A percentile compares a stretch with the other conserved stretches of the same genome.
Evolutionary conservation across 1,140 invertebrate genomes (phyloP).

Genomic region (Meloidogyne floridensis): DNA sequence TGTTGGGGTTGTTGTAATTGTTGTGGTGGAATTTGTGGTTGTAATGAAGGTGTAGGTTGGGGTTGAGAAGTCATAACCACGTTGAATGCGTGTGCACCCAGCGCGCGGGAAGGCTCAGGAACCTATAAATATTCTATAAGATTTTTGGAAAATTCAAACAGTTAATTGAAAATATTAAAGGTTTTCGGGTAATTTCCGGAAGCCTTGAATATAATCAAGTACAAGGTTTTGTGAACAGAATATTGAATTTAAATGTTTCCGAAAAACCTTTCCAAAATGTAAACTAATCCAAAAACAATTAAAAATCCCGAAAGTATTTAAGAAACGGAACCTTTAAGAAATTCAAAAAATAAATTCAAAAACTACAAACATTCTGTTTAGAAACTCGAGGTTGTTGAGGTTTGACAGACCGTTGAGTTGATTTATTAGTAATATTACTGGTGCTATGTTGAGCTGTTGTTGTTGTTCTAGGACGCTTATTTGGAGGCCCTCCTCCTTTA

Average conservation of each 20-base stretch:
- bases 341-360: not conserved
- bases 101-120: slow-evolving; percentile 41
- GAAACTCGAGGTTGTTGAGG: slow-evolving; percentile 10
- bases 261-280: no score
- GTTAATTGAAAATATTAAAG: no score
- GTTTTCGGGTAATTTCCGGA: no score
- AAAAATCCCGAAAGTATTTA: no score
- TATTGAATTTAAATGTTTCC: no score
- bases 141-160: no score
- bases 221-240: no score
- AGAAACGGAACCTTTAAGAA: no score
- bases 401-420: not conserved
- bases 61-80: not conserved
- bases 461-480: not conserved
- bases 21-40: slow-evolving; percentile 10
- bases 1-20: not conserved
- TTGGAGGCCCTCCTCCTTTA: not conserved
- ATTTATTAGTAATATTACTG: not conserved
- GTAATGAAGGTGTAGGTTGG: slow-evolving; percentile 2
- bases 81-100: slow-evolving; percentile 47
- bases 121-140: not conserved
- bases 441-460: not conserved
- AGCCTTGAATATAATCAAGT: no score
- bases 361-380: not conserved
- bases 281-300: no score